A percentile compares a stretch with the other conserved stretches of the same genome.
Evolutionary conservation across 2,113 vertebrate species (phyloP).

Genomic region (Varanus salvator): DNA sequence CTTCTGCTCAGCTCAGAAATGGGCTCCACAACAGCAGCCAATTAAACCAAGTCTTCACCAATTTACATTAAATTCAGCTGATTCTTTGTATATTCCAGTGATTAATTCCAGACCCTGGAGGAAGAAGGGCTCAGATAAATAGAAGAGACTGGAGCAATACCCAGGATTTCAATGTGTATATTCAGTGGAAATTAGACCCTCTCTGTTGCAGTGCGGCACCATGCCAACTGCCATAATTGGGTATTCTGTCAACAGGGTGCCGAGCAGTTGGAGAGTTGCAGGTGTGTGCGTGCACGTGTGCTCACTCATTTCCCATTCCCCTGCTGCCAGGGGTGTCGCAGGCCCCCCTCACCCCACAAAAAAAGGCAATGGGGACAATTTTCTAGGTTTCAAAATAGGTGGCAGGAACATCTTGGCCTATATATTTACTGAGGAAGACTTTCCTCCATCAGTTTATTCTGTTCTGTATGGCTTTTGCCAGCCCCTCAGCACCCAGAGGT

Average conservation of each 20-base stretch:
- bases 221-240: slow-evolving; percentile 19
- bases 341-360: not conserved
- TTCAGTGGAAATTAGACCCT: slow-evolving; percentile 7
- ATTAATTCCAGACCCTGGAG: slow-evolving; percentile 42
- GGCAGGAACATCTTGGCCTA: slow-evolving; percentile 1
- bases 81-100: slow-evolving; percentile 15
- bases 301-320: not conserved
- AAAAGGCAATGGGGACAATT: not conserved
- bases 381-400: slow-evolving; percentile 23
- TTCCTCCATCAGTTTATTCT: not conserved
- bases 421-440: not conserved
- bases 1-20: not conserved
- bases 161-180: slow-evolving; percentile 1
- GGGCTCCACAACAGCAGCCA: not conserved
- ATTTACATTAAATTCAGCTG: slow-evolving; percentile 35
- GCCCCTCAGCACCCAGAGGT: not conserved
- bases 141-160: not conserved
- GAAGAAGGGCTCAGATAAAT: slow-evolving; percentile 13
- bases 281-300: not conserved
- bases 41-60: slow-evolving; percentile 14
- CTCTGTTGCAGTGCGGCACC: not conserved
- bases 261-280: not conserved
- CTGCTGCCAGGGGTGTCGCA: not conserved
- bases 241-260: slow-evolving; percentile 19
- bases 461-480: not conserved